Evolutionary conservation across 1,140 invertebrate species (phyloP), one percentile per base, ranked within the genome.

Genomic region (Calycopis cecrops): DNA sequence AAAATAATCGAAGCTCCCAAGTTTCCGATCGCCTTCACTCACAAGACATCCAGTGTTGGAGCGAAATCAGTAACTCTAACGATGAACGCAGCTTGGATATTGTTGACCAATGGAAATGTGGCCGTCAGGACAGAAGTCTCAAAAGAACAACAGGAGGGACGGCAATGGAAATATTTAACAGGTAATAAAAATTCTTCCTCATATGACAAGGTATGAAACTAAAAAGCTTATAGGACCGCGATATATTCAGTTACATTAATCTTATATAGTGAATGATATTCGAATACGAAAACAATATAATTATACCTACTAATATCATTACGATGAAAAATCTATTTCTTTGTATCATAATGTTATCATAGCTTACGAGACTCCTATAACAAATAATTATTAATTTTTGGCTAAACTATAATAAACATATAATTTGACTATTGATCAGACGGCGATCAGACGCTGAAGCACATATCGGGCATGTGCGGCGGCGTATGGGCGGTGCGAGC

Each of bases 401-500:
- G n/a, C n/a, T n/a, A n/a, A n/a, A n/a, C n/a, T n/a, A n/a, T n/a
- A n/a, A n/a, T n/a, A n/a, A n/a, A n/a, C n/a, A n/a, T n/a, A n/a
- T n/a, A 34, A 44, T 7, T 44, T 40, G 12, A 6, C 21, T 44
- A 8, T 9, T 44, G 14, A 70, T 35, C 62, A 88, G 85, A 88
- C 51, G 71, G 84, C 38, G 93, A 93, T 40, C 89, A 89, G 42
- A 91, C 91, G n/a, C 90, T 96, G 40, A 93, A 93, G 69, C 91
- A 94, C 70, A 91, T 97, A 21, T 94, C 94, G 0, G 92, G 92
- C 12, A 94, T 93, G 17, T 78, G 85, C 12, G 88, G 90, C 21
- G 91, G 91, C 11, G 92, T 96, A 14, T 96, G 95, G 95, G 93
- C 93, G 6, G 87, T 95, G 21, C 91, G 91, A 6, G 87, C 90